Evolutionary conservation across 2,888 invertebrate genomes (phyloP).

Genomic region (Scaptomyza reducta): DNA sequence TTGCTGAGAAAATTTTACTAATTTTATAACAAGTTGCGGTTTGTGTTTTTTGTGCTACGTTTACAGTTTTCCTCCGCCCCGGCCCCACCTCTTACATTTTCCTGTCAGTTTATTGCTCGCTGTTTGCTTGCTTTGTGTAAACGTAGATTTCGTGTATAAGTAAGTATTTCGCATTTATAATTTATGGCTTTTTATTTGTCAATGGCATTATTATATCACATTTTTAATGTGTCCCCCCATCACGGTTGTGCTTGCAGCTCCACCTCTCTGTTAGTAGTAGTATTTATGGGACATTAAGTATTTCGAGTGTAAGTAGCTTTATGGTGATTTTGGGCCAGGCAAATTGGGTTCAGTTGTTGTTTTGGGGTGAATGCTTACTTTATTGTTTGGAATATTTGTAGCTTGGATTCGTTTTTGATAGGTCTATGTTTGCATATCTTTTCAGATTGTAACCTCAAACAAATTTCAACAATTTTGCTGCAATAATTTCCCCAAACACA

Average conservation of each 20-base stretch:
- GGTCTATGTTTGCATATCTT: background rate
- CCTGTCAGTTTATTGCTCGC: constrained; percentile 38
- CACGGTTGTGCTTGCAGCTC: constrained; percentile 2
- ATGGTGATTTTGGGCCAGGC: constrained; percentile 51
- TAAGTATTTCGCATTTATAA: constrained; percentile 77
- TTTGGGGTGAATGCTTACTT: background rate
- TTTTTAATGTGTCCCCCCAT: constrained; percentile 56
- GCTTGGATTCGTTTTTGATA: background rate
- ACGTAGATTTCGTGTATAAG: constrained; percentile 78
- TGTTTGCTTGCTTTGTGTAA: constrained; percentile 59
- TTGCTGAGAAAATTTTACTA: constrained; percentile 77
- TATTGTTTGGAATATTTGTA: background rate
- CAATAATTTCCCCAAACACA: constrained; percentile 33
- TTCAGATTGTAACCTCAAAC: constrained; percentile 1
- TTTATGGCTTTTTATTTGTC: constrained; percentile 79
- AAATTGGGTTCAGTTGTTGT: constrained; percentile 30
- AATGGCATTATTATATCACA: constrained; percentile 78
- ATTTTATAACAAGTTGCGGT: constrained; percentile 80
- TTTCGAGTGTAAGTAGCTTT: constrained; percentile 58
- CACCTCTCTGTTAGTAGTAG: constrained; percentile 39
- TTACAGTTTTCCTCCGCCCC: constrained; percentile 54
- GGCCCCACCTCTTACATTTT: background rate
- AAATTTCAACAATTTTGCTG: constrained; percentile 15
- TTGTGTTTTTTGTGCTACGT: constrained; percentile 66
- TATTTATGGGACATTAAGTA: constrained; percentile 70